Evolutionary conservation across 1,140 invertebrate genomes (phyloP).

Genomic region (Plutomurus gul): DNA sequence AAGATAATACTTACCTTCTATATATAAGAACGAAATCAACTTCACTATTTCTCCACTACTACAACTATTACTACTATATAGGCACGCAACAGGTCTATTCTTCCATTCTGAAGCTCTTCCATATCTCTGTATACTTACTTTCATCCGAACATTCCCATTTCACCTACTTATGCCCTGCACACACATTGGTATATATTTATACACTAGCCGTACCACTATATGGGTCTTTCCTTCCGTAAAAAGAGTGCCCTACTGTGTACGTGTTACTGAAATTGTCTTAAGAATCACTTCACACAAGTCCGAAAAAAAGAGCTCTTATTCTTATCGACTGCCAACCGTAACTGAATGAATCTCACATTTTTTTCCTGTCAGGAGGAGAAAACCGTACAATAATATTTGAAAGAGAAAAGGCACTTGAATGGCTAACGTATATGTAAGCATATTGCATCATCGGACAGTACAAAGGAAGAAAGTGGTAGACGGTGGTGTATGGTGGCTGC

Average conservation of each 20-base stretch:
- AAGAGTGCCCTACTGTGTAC: neutral
- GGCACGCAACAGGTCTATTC: constrained; percentile 9
- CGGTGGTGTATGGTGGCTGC: neutral
- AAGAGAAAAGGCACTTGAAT: neutral
- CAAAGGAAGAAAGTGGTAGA: neutral
- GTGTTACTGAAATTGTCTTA: constrained; percentile 9
- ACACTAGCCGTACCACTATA: too few species aligned
- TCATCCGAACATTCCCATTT: too few species aligned
- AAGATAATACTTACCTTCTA: neutral
- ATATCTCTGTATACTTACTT: too few species aligned
- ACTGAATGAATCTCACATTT: constrained; percentile 14
- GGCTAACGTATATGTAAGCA: too few species aligned
- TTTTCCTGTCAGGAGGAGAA: constrained; percentile 20
- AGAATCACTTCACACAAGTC: neutral
- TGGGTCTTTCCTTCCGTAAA: too few species aligned
- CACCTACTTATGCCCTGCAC: too few species aligned
- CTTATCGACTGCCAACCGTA: neutral
- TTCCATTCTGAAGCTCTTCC: neutral
- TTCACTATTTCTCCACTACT: too few species aligned
- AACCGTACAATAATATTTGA: constrained; percentile 16
- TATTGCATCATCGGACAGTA: too few species aligned
- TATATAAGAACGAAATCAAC: too few species aligned
- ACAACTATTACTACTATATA: neutral
- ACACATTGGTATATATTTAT: too few species aligned
- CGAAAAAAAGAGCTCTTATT: neutral